Evolutionary conservation across 2,113 vertebrate genomes (phyloP).

Genomic region (Lynx canadensis): DNA sequence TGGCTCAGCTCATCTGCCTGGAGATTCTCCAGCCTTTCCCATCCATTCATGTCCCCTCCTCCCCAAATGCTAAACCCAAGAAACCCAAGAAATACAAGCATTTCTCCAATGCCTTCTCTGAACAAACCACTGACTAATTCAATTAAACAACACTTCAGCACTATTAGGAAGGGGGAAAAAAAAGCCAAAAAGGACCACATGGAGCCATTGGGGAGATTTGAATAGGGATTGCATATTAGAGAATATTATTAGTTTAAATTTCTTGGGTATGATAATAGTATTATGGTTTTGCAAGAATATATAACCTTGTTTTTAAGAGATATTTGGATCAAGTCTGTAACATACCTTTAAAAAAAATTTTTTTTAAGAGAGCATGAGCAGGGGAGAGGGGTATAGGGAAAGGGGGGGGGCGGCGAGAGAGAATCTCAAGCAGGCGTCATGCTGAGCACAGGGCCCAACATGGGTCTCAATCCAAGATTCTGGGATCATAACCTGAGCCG

Average conservation of each 20-base stretch:
- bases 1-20: not conserved
- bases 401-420: too few species aligned
- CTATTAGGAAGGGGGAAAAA: not conserved
- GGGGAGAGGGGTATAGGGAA: too few species aligned
- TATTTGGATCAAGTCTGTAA: not conserved
- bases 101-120: not conserved
- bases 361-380: too few species aligned
- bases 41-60: accelerated
- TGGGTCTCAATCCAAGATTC: too few species aligned
- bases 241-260: not conserved
- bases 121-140: not conserved
- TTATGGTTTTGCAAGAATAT: not conserved
- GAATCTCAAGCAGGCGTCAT: too few species aligned
- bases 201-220: not conserved
- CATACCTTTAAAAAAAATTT: too few species aligned
- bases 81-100: not conserved
- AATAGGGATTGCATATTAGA: not conserved
- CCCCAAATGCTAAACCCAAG: not conserved
- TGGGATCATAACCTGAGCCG: too few species aligned
- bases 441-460: too few species aligned
- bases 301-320: not conserved
- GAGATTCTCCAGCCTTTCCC: not conserved
- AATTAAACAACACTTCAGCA: not conserved
- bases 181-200: not conserved
- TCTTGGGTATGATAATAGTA: not conserved